Evolutionary conservation across 2,113 vertebrate species (phyloP).

Genomic region (Manacus vitellinus): DNA sequence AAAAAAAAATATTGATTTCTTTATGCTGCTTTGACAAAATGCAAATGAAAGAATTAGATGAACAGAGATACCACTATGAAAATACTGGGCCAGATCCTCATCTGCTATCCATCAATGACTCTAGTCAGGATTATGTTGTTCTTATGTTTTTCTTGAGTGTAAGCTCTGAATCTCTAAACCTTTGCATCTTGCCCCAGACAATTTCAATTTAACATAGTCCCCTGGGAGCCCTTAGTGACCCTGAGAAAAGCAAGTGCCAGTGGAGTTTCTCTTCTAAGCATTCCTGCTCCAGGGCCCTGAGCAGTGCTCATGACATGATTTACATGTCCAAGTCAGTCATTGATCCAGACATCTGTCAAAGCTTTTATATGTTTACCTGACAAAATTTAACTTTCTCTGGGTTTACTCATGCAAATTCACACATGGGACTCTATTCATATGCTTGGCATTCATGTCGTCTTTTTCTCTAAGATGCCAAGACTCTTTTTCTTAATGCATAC

Average conservation of each 20-base stretch:
- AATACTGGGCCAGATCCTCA: neutral
- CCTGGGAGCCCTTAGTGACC: neutral
- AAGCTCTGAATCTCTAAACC: neutral
- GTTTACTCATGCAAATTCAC: neutral
- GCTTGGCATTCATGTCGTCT: neutral
- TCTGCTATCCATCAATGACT: rapidly evolving
- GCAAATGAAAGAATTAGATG: neutral
- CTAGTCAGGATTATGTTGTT: neutral
- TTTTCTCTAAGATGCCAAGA: neutral
- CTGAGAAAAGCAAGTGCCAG: rapidly evolving
- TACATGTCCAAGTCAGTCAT: neutral
- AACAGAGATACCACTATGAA: neutral
- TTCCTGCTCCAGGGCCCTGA: neutral
- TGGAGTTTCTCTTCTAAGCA: neutral
- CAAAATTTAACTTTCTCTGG: neutral
- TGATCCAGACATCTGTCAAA: neutral
- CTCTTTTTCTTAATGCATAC: neutral
- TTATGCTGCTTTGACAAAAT: neutral
- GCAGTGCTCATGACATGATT: neutral
- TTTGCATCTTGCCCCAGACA: neutral
- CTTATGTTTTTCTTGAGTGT: neutral
- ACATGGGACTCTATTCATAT: neutral
- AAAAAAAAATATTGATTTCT: neutral
- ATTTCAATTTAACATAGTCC: neutral
- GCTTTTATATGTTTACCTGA: neutral